phyloP scores from a whole-genome alignment of 2,113 vertebrate species.

The Calypte anna region DNA sequence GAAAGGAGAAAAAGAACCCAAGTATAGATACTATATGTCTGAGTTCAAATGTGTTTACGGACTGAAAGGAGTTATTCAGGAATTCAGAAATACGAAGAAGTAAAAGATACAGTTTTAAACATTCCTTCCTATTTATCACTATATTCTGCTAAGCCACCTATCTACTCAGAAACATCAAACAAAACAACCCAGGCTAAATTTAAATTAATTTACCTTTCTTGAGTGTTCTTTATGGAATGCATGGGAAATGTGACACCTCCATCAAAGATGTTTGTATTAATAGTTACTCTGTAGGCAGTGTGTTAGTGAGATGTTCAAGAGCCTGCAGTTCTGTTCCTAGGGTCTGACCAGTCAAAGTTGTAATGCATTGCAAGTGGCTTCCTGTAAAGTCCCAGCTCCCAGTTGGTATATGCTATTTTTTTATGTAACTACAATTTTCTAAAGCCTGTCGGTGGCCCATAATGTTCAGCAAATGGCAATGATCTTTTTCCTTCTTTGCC shows the following conservation, averaged over 20 bases:
- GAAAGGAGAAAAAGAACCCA: background rate
- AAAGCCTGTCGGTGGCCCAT: background rate
- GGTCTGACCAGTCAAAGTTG: background rate
- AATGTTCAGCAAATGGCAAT: background rate
- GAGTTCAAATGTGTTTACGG: background rate
- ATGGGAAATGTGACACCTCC: background rate
- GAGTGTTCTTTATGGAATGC: background rate
- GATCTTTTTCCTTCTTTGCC: background rate
- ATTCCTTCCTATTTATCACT: background rate
- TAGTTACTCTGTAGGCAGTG: background rate
- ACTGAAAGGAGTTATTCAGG: background rate
- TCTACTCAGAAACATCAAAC: background rate
- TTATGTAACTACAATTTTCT: background rate
- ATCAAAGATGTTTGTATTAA: slow-evolving; percentile 42
- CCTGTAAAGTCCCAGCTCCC: background rate
- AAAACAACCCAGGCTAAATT: background rate
- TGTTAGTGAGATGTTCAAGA: background rate
- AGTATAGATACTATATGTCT: background rate
- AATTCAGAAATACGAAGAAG: background rate
- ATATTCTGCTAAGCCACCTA: background rate
- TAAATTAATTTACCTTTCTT: background rate
- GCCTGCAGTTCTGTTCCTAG: background rate
- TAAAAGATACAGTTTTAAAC: background rate
- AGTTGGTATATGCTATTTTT: background rate
- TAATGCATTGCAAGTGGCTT: background rate